Conservation (phyloP, 2,113 vertebrate species). For the Charina bottae region DNA sequence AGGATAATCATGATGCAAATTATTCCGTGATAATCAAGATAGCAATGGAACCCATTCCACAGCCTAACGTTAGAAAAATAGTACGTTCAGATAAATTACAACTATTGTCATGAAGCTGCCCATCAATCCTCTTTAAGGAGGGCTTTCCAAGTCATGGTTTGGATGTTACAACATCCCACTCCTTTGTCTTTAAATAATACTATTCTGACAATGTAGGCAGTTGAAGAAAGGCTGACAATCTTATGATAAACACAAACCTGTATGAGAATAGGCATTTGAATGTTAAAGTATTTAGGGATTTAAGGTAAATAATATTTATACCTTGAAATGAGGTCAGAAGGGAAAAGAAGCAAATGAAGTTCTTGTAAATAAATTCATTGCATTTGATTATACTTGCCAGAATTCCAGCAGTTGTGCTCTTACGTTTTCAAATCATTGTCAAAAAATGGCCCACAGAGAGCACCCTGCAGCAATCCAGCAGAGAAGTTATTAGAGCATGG, state of each 20-base stretch:
- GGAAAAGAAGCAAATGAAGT: not conserved
- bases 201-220: not conserved
- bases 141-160: not conserved
- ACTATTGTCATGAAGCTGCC: not conserved
- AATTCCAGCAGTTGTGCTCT: not conserved
- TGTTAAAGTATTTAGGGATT: not conserved
- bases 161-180: not conserved
- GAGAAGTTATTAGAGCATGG: not conserved
- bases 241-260: not conserved
- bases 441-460: not conserved
- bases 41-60: not conserved
- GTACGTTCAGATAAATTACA: not conserved
- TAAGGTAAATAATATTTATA: not conserved
- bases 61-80: not conserved
- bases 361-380: not conserved
- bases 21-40: not conserved
- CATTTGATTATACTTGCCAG: not conserved
- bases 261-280: not conserved
- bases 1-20: not conserved
- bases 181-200: not conserved
- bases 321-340: not conserved
- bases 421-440: not conserved
- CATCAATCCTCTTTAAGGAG: not conserved
- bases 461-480: not conserved
- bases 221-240: not conserved